Base-by-base conservation (phyloP, 2,888 invertebrate genomes). In the Dione juno region DNA sequence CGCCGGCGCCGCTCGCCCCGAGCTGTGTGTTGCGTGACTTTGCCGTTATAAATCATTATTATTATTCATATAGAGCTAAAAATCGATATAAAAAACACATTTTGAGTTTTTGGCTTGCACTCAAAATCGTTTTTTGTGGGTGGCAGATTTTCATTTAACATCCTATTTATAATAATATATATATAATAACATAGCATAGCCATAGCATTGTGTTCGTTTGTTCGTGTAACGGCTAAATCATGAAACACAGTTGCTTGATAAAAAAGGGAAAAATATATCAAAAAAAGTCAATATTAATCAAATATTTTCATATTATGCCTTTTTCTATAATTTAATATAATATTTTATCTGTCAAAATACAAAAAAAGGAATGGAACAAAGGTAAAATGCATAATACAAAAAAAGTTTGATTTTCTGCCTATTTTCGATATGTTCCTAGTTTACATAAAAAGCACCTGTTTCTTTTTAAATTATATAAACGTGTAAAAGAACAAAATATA, bases 171-270 rank as follows among this genome's bases (percentile, higher is more conserved):
- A 40, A 16, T 21, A 52, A 37, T 53, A 53, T 53, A 43, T 53
- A 53, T 53, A 21, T 53, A 52, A 10, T 19, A 8, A 43, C 43
- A 52, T 52, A 54, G n/a, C 16, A 13, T 7, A 45, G 19, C 5
- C 1, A 48, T 48, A 43, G n/a, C 13, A 9, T 37, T 28, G 8
- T 28, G 28, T 43, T n/a, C 40, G 58, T 59, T 28, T 59, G 28
- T 66, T 64, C 28, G 14, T 63, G 48, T 64, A 72, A 72, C 69
- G 74, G 75, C 71, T 69, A 67, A 66, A 69, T 75, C 75, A 74
- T 67, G 66, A 72, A 74, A 74, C 75, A 72, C 69, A 83, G 76
- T 80, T 86, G 85, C 78, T 77, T 76, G 73, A 72, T 74, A 74
- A 74, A 67, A 76, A 68, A 76, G 67, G 67, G 58, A 59, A 41